phyloP scores from a whole-genome alignment of 2,797 vertebrate genomes.

The Phrynocephalus forsythii region DNA sequence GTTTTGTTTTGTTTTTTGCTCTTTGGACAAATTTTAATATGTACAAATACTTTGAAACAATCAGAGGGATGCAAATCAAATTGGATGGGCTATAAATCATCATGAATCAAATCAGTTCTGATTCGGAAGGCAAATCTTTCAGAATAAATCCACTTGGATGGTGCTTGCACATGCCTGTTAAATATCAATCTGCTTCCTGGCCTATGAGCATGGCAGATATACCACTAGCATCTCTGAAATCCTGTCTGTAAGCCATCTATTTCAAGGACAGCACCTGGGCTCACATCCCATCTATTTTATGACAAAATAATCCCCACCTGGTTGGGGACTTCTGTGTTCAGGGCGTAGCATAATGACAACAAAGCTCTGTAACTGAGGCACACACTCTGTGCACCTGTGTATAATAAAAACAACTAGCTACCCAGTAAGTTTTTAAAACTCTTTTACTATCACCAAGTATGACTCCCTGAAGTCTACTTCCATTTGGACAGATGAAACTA shows the following conservation, averaged over 20 bases:
- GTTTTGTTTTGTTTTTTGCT: too few species aligned
- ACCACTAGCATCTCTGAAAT: background rate
- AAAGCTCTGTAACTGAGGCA: background rate
- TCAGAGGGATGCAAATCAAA: too few species aligned
- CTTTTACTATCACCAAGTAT: slow-evolving; percentile 26
- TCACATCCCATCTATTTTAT: slow-evolving; percentile 1
- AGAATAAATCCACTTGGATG: too few species aligned
- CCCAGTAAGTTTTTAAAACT: slow-evolving; percentile 17
- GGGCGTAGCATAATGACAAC: slow-evolving; percentile 29
- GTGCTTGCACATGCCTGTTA: too few species aligned
- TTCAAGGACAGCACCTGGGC: background rate
- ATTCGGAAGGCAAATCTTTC: too few species aligned
- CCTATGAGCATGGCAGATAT: background rate
- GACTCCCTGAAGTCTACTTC: slow-evolving; percentile 48
- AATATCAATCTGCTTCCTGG: background rate
- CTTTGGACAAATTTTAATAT: too few species aligned
- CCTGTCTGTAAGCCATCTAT: background rate
- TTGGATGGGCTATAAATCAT: too few species aligned
- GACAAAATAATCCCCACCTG: background rate
- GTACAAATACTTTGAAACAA: too few species aligned
- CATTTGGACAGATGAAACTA: slow-evolving; percentile 44
- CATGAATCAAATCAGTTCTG: too few species aligned
- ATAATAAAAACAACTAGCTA: background rate
- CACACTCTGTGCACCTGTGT: background rate
- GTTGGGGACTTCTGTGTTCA: slow-evolving; percentile 8